These are phyloP conservation scores for Darevskia mixta DNA, from an alignment of 2,797 vertebrate species.

Conservation along the genomic window DNA sequence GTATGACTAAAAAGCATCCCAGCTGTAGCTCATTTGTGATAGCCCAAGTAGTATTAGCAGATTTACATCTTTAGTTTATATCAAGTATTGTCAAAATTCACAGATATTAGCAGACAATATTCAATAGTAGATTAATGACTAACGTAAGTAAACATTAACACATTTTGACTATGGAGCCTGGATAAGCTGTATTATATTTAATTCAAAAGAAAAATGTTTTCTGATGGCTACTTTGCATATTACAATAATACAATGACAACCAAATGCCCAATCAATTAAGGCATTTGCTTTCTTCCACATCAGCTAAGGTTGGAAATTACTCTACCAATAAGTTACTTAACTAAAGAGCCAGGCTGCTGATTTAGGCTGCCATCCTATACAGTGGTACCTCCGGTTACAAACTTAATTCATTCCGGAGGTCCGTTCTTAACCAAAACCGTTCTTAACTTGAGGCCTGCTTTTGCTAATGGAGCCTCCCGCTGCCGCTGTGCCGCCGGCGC, in stretches of 20 bases:
- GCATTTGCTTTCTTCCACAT: background rate
- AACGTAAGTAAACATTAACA: slow-evolving; percentile 21
- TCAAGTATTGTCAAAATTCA: slow-evolving; percentile 55
- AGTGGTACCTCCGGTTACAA: too few relatives aligned
- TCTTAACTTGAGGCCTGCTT: too few relatives aligned
- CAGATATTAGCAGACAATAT: slow-evolving; percentile 22
- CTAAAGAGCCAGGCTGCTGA: background rate
- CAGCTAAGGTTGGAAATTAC: background rate
- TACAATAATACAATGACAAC: background rate
- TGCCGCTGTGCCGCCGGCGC: too few relatives aligned
- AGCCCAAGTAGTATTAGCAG: slow-evolving; percentile 54
- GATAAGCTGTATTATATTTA: background rate
- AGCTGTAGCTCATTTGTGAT: slow-evolving; percentile 72
- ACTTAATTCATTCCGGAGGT: too few relatives aligned
- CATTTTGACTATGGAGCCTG: background rate
- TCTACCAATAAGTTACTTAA: too few relatives aligned
- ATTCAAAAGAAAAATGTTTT: background rate
- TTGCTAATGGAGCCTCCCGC: too few relatives aligned
- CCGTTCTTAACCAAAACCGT: too few relatives aligned
- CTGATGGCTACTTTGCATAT: background rate
- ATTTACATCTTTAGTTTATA: slow-evolving; percentile 63
- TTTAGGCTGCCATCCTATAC: background rate
- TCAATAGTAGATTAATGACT: slow-evolving; percentile 6
- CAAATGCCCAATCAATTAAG: too few relatives aligned
- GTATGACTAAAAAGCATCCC: slow-evolving; percentile 74